phyloP scores from a whole-genome alignment of 2,888 invertebrate genomes.

The Sisyra nigra region DNA sequence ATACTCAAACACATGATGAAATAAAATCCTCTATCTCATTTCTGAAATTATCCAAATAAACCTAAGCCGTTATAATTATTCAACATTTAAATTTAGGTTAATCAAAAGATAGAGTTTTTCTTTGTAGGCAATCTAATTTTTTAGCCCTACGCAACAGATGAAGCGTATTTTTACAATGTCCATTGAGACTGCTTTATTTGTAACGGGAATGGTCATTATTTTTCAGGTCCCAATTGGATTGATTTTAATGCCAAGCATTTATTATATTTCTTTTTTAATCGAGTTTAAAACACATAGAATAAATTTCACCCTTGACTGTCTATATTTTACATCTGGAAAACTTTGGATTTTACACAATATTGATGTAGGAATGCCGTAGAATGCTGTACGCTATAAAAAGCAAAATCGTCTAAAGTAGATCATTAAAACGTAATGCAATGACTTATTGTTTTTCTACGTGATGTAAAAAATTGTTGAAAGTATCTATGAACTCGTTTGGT shows the following conservation, averaged over 20 bases:
- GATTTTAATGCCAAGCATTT: not conserved
- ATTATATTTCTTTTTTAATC: too few relatives aligned
- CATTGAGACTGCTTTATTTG: not conserved
- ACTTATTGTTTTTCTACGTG: constrained; percentile 13
- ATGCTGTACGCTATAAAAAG: not conserved
- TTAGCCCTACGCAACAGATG: not conserved
- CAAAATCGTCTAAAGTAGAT: constrained; percentile 3
- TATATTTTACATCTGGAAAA: too few relatives aligned
- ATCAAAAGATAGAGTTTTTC: too few relatives aligned
- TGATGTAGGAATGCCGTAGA: constrained; percentile 9
- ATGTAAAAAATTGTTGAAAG: not conserved
- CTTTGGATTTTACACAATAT: not conserved
- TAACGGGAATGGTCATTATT: not conserved
- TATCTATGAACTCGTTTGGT: too few relatives aligned
- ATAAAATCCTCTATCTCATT: too few relatives aligned
- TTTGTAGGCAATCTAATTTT: too few relatives aligned
- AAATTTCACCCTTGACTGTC: too few relatives aligned
- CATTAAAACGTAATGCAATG: constrained; percentile 13
- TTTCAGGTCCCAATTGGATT: not conserved
- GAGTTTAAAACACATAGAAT: too few relatives aligned
- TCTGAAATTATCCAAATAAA: too few relatives aligned
- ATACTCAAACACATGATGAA: too few relatives aligned
- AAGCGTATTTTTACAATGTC: not conserved
- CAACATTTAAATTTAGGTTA: too few relatives aligned
- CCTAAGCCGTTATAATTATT: too few relatives aligned